phyloP scores from a whole-genome alignment of 2,113 vertebrate genomes.

The Clupea harengus region DNA sequence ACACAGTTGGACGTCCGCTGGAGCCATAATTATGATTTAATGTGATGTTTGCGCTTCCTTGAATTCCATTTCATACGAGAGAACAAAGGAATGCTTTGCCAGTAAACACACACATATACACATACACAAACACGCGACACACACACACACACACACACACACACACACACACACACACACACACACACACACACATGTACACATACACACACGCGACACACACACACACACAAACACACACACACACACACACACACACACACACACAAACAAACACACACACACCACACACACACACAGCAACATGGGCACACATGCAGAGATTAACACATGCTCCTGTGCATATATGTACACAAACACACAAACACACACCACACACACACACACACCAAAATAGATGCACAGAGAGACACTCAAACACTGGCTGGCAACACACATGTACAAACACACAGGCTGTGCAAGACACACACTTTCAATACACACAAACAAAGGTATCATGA shows the following conservation, averaged over 20 bases:
- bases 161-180: neutral
- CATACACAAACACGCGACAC: too few species aligned
- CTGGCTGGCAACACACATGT: neutral
- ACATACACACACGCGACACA: neutral
- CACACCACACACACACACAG: neutral
- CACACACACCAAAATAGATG: neutral
- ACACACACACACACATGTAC: neutral
- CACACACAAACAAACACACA: neutral
- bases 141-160: neutral
- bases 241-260: neutral
- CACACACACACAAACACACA: neutral
- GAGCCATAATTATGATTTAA: neutral
- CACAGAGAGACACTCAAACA: neutral
- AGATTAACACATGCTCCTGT: too few species aligned
- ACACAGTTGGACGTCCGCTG: neutral
- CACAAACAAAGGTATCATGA: neutral
- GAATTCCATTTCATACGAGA: neutral
- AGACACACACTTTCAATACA: neutral
- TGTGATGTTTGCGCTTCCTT: neutral
- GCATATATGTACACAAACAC: too few species aligned
- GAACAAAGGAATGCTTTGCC: neutral
- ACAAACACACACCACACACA: neutral
- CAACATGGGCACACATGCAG: too few species aligned
- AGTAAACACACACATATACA: neutral
- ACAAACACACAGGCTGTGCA: neutral